Conservation (phyloP, 1,140 invertebrate genomes). For the Scaptomyza hsui region DNA sequence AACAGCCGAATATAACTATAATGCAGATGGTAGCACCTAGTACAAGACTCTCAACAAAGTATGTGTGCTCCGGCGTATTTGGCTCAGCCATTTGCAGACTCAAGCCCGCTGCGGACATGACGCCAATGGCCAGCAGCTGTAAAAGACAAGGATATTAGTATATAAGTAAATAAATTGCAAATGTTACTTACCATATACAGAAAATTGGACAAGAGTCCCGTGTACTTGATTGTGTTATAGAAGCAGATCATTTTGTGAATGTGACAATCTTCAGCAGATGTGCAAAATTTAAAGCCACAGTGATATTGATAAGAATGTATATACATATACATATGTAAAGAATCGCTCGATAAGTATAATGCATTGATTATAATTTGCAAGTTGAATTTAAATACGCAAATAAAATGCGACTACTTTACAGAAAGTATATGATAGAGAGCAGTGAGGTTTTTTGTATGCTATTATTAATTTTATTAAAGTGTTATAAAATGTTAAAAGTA, state of each 20-base stretch:
- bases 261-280: slow-evolving; percentile 39
- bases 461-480: slow-evolving; percentile 54
- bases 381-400: no score
- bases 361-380: no score
- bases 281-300: slow-evolving; percentile 56
- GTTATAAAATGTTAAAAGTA: slow-evolving; percentile 51
- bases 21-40: slow-evolving; percentile 74
- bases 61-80: slow-evolving; percentile 73
- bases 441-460: slow-evolving; percentile 30
- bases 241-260: slow-evolving; percentile 69
- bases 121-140: slow-evolving; percentile 68
- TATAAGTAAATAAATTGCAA: not conserved
- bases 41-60: slow-evolving; percentile 73
- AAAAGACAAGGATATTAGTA: slow-evolving; percentile 3
- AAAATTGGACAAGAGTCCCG: slow-evolving; percentile 71
- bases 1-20: slow-evolving; percentile 76
- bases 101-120: slow-evolving; percentile 63
- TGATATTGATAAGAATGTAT: slow-evolving; percentile 10
- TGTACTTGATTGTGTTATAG: slow-evolving; percentile 72
- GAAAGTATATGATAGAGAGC: slow-evolving; percentile 26
- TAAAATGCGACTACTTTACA: not conserved
- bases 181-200: slow-evolving; percentile 66
- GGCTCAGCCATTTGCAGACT: slow-evolving; percentile 67
- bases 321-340: not conserved
- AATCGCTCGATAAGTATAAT: not conserved